Evolutionary conservation across 2,797 vertebrate species (phyloP), one percentile per base, ranked within the genome.

Genomic region (Gila robusta): DNA sequence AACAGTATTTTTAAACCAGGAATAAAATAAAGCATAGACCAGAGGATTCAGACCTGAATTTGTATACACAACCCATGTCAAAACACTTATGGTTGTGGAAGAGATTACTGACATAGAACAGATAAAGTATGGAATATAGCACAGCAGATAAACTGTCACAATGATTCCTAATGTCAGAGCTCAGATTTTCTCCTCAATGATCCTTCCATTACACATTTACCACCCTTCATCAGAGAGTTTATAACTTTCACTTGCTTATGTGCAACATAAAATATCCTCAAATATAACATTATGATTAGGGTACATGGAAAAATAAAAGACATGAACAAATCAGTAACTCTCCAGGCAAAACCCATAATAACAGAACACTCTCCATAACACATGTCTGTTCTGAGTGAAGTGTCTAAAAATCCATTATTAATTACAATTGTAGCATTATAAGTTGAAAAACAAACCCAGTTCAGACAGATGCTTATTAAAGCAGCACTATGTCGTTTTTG

Each of bases 191-290:
- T 64, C 26, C 12, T 64, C 12, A 28, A 12, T 64, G 62, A 64
- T 3, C 26, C 62, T 28, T 64, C 26, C 1, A 0, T 64, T 64
- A 16, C 8, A 54, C 9, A 0, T 71, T 71, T 56, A 14, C 5
- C 37, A 6, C 16, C 5, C 32, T 71, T 71, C 2, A 81, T 37
- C 7, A 82, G 0, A n/a, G 80, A 56, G 23, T 82, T 82, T 21
- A 82, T 41, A 44, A 82, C 67, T 82, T 82, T 82, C 67, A 82
- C 80, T 26, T 82, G 80, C 67, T 72, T 49, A 5, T 26, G 54
- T 39, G 2, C 77, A 0, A 62, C 12, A 79, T 41, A 62, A 19
- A 77, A 77, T 5, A 77, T 77, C 32, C 28, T 77, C 26, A 79
- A 26, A 79, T 82, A 72, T 19, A 82, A 73, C 62, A 3, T 23